Percentiles rank a stretch among this genome's conserved stretches.
These are phyloP conservation scores for Ursus arctos DNA, from an alignment of 2,113 vertebrate genomes.

Conservation along the genomic window DNA sequence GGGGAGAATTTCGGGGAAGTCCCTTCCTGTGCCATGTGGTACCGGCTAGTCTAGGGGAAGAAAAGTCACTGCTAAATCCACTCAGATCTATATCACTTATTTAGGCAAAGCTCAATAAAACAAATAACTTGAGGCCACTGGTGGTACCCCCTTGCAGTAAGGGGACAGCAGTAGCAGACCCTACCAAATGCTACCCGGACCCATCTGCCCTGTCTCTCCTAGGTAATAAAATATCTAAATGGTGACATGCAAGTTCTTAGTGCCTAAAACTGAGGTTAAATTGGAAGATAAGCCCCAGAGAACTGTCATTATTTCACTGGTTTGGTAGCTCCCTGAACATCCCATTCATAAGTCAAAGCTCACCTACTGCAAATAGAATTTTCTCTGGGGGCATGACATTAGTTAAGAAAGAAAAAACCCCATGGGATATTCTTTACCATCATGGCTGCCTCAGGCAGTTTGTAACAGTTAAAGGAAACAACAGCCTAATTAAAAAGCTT, in stretches of 20 bases:
- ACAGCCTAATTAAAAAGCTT: not conserved
- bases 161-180: not conserved
- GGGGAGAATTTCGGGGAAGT: not conserved
- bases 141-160: no score
- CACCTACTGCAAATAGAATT: not conserved
- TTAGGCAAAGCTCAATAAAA: not conserved
- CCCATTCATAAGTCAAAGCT: not conserved
- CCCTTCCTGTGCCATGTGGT: not conserved
- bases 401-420: not conserved
- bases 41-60: not conserved
- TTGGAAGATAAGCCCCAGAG: not conserved
- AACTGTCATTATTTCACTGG: not conserved
- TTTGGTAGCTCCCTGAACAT: not conserved
- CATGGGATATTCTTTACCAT: not conserved
- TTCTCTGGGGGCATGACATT: not conserved
- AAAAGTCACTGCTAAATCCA: not conserved
- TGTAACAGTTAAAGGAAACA: not conserved
- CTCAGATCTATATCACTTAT: not conserved
- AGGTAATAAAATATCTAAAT: not conserved
- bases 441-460: not conserved
- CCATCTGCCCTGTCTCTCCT: not conserved
- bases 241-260: not conserved
- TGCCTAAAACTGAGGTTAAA: not conserved
- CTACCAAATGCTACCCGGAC: not conserved
- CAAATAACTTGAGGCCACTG: not conserved